phyloP scores from a whole-genome alignment of 2,888 invertebrate species.

The Agrotis segetum region DNA sequence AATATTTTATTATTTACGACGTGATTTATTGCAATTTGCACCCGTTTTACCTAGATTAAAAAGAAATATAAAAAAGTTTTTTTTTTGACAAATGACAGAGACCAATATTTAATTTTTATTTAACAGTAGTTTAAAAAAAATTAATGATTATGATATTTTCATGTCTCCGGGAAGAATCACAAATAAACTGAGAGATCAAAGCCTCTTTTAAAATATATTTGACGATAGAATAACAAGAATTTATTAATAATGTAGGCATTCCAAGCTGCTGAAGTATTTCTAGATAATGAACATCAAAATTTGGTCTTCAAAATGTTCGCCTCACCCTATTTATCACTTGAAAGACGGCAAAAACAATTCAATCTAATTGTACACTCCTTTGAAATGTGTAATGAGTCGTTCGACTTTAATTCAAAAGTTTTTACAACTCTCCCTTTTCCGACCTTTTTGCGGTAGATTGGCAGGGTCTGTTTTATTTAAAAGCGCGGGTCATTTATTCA shows the following conservation, averaged over 20 bases:
- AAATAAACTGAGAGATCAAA: no score
- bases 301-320: neutral
- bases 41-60: no score
- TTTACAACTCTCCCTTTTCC: conserved; percentile 46
- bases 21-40: conserved; percentile 18
- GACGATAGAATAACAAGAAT: no score
- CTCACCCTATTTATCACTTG: neutral
- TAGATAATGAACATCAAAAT: neutral
- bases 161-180: no score
- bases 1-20: conserved; percentile 69
- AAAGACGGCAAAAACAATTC: conserved; percentile 34
- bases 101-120: no score
- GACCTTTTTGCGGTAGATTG: conserved; percentile 50
- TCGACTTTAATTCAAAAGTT: conserved; percentile 56
- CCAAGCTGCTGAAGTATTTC: neutral
- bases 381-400: conserved; percentile 49
- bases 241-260: no score
- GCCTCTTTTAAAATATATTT: no score
- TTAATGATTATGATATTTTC: no score
- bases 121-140: no score
- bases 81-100: no score
- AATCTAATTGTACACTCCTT: conserved; percentile 18
- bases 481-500: conserved; percentile 48
- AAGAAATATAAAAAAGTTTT: neutral
- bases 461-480: conserved; percentile 56